phyloP scores from a whole-genome alignment of 23 tunicate species.

The Diplosoma virens region DNA sequence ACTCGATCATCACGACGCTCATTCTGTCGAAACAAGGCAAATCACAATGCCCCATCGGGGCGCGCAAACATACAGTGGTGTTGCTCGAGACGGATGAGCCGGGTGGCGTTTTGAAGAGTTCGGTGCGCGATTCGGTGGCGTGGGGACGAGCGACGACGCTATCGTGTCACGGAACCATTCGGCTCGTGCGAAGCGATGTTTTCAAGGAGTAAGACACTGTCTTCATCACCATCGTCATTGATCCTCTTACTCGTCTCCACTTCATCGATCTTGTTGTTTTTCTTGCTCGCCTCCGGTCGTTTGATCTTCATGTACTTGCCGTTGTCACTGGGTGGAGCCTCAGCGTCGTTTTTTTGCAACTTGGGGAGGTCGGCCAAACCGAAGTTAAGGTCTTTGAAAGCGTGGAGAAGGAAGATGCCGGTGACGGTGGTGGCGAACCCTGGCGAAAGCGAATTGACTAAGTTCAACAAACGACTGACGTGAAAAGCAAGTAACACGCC shows the following conservation, averaged over 20 bases:
- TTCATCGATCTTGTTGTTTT: neutral
- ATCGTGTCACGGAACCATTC: too few species aligned
- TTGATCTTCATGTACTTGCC: slow-evolving; percentile 20
- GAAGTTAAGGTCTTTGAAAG: slow-evolving; percentile 77
- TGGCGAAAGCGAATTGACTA: neutral
- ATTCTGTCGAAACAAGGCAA: too few species aligned
- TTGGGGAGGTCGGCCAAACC: slow-evolving; percentile 72
- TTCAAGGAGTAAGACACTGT: neutral
- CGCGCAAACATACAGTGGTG: too few species aligned
- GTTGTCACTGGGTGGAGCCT: neutral
- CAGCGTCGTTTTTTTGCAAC: slow-evolving; percentile 15
- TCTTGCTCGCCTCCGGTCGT: neutral
- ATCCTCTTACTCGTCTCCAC: neutral
- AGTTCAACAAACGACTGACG: too few species aligned
- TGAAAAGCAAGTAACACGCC: too few species aligned
- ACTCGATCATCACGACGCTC: too few species aligned
- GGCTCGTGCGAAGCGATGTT: neutral
- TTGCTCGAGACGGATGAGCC: too few species aligned
- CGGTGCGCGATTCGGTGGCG: too few species aligned
- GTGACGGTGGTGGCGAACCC: slow-evolving; percentile 85
- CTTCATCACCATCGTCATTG: neutral
- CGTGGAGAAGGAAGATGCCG: slow-evolving; percentile 91
- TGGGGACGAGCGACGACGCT: too few species aligned
- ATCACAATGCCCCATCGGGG: too few species aligned
- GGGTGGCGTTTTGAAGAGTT: too few species aligned